These are phyloP conservation scores for Acromyrmex charruanus DNA, from an alignment of 1,140 invertebrate genomes.

Conservation along the genomic window DNA sequence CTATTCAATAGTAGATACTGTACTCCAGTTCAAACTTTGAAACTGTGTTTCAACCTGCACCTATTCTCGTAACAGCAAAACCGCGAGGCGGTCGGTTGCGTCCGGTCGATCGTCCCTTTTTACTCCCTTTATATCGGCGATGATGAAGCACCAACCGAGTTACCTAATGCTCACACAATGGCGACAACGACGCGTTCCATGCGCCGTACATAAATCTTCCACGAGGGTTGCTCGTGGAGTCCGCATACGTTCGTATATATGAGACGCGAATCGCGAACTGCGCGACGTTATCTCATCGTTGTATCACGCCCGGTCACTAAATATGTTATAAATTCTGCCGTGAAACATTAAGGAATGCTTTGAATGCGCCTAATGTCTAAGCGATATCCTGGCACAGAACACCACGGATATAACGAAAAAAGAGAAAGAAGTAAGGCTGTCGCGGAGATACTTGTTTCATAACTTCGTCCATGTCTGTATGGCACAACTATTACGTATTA, in stretches of 20 bases:
- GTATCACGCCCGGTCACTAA: constrained; percentile 78
- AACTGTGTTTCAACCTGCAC: background rate
- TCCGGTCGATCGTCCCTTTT: constrained; percentile 22
- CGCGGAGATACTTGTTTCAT: background rate
- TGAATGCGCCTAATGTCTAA: constrained; percentile 76
- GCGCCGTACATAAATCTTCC: constrained; percentile 79
- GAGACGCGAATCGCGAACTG: constrained; percentile 44
- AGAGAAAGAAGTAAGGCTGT: background rate
- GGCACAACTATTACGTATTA: background rate
- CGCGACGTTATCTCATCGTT: constrained; percentile 74
- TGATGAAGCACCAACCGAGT: constrained; percentile 76
- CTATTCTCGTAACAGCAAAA: constrained; percentile 20
- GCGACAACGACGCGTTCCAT: constrained; percentile 75
- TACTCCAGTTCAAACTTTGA: background rate
- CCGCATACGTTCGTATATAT: constrained; percentile 15
- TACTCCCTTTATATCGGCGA: constrained; percentile 66
- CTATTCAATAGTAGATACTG: background rate
- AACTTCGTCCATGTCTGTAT: background rate
- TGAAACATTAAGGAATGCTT: constrained; percentile 80
- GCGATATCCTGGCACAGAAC: constrained; percentile 34
- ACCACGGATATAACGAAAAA: background rate
- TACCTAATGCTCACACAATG: constrained; percentile 81
- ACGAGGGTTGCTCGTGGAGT: constrained; percentile 70
- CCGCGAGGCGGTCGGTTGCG: background rate
- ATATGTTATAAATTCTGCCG: constrained; percentile 81